A percentile compares a stretch with the other conserved stretches of the same genome.
Evolutionary conservation across 2,888 invertebrate genomes (phyloP).

Genomic region (Cantharis rustica): DNA sequence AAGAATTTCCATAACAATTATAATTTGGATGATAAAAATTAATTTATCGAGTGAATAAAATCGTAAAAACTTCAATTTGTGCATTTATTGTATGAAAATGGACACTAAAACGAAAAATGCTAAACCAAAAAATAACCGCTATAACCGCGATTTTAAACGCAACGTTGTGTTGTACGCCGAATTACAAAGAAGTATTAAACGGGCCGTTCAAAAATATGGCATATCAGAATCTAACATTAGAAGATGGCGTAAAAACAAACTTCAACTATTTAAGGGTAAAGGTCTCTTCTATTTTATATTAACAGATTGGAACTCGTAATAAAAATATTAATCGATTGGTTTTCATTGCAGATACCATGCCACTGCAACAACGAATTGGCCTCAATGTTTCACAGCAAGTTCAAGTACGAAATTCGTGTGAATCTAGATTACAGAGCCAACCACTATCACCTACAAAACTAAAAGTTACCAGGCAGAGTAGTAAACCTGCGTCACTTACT

Average conservation of each 20-base stretch:
- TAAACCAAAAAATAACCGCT: slow-evolving; percentile 20
- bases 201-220: slow-evolving; percentile 45
- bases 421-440: slow-evolving; percentile 42
- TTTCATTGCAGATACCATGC: slow-evolving; percentile 45
- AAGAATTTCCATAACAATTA: not conserved
- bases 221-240: slow-evolving; percentile 48
- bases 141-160: slow-evolving; percentile 47
- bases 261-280: not conserved
- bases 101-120: not conserved
- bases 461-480: slow-evolving; percentile 47
- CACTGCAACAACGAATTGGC: slow-evolving; percentile 42
- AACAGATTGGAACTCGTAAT: not conserved
- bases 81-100: not conserved
- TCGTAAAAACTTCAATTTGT: not conserved
- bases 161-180: slow-evolving; percentile 49
- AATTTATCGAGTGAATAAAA: not conserved
- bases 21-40: not conserved
- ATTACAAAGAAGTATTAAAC: slow-evolving; percentile 40
- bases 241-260: slow-evolving; percentile 42
- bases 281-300: not conserved
- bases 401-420: slow-evolving; percentile 8
- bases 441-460: slow-evolving; percentile 50
- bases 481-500: slow-evolving; percentile 24
- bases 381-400: slow-evolving; percentile 7
- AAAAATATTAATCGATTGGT: not conserved